Evolutionary conservation across 2,113 vertebrate genomes (phyloP).

Genomic region (Polyodon spathula): DNA sequence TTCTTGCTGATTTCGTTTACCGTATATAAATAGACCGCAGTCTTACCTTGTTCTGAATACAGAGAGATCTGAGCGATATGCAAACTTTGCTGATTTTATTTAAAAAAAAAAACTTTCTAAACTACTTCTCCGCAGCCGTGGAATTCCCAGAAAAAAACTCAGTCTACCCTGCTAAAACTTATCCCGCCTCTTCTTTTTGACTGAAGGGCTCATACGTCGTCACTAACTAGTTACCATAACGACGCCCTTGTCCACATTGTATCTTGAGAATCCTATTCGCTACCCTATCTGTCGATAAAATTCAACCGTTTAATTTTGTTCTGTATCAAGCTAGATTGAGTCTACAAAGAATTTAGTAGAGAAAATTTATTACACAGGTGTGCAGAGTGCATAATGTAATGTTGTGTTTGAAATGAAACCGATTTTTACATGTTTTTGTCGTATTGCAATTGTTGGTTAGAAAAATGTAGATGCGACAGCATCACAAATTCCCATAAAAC

Average conservation of each 20-base stretch:
- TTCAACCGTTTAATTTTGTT: slow-evolving; percentile 20
- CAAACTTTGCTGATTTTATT: slow-evolving; percentile 12
- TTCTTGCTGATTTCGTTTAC: too few species aligned
- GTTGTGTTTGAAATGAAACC: too few species aligned
- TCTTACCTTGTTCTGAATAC: too few species aligned
- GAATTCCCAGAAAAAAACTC: slow-evolving; percentile 28
- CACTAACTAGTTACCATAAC: slow-evolving; percentile 47
- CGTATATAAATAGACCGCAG: too few species aligned
- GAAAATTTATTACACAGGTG: slow-evolving; percentile 38
- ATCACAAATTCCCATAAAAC: too few species aligned
- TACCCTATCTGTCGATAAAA: slow-evolving; percentile 35
- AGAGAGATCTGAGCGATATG: not conserved
- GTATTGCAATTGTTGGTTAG: too few species aligned
- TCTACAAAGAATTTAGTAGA: slow-evolving; percentile 13
- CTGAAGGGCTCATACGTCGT: slow-evolving; percentile 45
- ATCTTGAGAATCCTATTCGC: slow-evolving; percentile 37
- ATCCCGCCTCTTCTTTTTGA: slow-evolving; percentile 37
- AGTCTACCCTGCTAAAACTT: slow-evolving; percentile 46
- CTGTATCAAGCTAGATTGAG: slow-evolving; percentile 55
- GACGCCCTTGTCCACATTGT: slow-evolving; percentile 38
- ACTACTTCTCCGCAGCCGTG: slow-evolving; percentile 19
- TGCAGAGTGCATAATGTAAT: slow-evolving; percentile 11
- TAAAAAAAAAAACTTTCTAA: slow-evolving; percentile 14
- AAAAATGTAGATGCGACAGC: too few species aligned
- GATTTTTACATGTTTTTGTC: too few species aligned